Evolutionary conservation across 2,888 invertebrate genomes (phyloP).

Genomic region (Rotaria magnacalcarata): DNA sequence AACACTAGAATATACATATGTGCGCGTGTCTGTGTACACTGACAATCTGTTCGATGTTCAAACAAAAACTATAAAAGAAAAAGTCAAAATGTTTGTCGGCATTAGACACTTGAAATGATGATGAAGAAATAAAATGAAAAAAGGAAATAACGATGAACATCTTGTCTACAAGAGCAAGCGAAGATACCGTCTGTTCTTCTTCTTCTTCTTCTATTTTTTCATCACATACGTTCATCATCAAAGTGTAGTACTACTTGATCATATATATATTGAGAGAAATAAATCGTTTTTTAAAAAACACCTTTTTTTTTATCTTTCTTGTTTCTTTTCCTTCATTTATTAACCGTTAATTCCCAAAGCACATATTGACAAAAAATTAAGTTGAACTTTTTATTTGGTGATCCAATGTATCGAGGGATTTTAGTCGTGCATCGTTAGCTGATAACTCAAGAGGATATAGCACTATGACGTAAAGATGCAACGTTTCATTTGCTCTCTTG

Average conservation of each 20-base stretch:
- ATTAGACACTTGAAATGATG: slow-evolving; percentile 1
- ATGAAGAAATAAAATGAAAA: not conserved
- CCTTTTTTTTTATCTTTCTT: not conserved
- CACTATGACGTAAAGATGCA: slow-evolving; percentile 22
- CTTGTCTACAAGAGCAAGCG: slow-evolving; percentile 10
- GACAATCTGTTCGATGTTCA: slow-evolving; percentile 18
- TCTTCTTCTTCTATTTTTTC: not conserved
- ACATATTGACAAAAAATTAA: not conserved
- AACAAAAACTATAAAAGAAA: not conserved
- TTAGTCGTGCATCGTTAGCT: slow-evolving; percentile 20
- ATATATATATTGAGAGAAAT: not conserved
- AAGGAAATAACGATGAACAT: not conserved
- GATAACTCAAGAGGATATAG: slow-evolving; percentile 26
- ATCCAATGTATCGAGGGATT: not conserved
- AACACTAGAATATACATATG: not conserved
- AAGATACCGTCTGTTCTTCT: not conserved
- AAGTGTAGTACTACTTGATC: slow-evolving; percentile 12
- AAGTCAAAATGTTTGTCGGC: slow-evolving; percentile 31
- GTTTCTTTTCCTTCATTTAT: too few species aligned
- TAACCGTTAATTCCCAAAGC: not conserved
- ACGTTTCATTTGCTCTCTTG: slow-evolving; percentile 26
- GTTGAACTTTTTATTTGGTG: not conserved
- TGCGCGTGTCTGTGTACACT: not conserved
- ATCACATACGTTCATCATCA: not conserved
- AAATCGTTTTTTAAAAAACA: not conserved